Evolutionary conservation across 2,888 invertebrate species (phyloP).

Genomic region (Cataglyphis altisquamis): DNA sequence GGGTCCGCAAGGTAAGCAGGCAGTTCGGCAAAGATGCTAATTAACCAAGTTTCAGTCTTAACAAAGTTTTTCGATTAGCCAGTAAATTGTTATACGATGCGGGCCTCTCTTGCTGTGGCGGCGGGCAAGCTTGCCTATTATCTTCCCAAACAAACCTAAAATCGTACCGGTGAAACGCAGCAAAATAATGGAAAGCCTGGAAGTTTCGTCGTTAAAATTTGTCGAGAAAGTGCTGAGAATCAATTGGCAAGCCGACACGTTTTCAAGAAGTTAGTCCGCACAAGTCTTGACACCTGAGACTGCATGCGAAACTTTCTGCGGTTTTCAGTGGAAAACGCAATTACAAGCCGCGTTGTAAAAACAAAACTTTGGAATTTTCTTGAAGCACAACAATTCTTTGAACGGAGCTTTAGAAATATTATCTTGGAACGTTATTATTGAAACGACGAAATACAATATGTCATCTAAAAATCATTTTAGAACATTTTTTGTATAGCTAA

Average conservation of each 20-base stretch:
- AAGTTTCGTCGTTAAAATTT: conserved; percentile 81
- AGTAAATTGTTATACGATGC: conserved; percentile 84
- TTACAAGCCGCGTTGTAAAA: conserved; percentile 27
- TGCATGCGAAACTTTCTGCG: conserved; percentile 25
- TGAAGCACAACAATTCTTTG: conserved; percentile 8
- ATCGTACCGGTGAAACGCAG: conserved; percentile 75
- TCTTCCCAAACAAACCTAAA: conserved; percentile 74
- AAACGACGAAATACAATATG: background rate
- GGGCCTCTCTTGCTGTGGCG: conserved; percentile 66
- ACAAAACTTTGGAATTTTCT: conserved; percentile 20
- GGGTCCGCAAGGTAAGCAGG: conserved; percentile 80
- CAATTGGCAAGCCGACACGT: conserved; percentile 60
- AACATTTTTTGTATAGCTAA: background rate
- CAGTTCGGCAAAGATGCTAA: conserved; percentile 84
- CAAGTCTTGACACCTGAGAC: conserved; percentile 44
- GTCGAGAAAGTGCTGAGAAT: conserved; percentile 58
- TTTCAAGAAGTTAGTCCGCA: conserved; percentile 45
- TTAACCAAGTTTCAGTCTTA: conserved; percentile 85
- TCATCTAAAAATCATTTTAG: background rate
- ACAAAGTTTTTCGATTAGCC: conserved; percentile 86
- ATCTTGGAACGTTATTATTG: background rate
- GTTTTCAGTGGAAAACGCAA: conserved; percentile 38
- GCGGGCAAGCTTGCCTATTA: conserved; percentile 71
- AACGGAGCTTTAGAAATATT: conserved; percentile 8
- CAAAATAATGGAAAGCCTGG: conserved; percentile 79